A percentile compares a stretch with the other conserved stretches of the same genome.
phyloP scores from a whole-genome alignment of 1,140 invertebrate species.

The Habropoda laboriosa region DNA sequence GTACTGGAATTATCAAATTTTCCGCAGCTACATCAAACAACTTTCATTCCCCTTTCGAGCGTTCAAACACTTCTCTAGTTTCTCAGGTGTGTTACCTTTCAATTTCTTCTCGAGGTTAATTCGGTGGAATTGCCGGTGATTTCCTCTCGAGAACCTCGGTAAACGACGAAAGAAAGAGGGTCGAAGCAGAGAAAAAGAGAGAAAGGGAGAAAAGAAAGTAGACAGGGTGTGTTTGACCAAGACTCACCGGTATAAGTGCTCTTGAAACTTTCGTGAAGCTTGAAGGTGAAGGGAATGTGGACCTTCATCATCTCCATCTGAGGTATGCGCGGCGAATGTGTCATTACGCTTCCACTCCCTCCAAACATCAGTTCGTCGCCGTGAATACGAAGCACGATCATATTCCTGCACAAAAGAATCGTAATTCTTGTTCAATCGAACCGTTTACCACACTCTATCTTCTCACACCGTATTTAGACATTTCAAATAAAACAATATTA shows the following conservation, averaged over 20 bases:
- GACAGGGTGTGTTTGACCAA: neutral
- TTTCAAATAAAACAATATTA: neutral
- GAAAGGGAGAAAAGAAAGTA: neutral
- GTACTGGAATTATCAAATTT: too few species aligned
- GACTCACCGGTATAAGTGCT: constrained; percentile 80
- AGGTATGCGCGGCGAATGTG: constrained; percentile 85
- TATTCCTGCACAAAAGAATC: constrained; percentile 83
- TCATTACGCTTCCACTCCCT: constrained; percentile 81
- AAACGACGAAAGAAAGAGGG: neutral
- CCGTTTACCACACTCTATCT: too few species aligned
- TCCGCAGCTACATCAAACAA: too few species aligned
- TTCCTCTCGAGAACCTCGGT: neutral
- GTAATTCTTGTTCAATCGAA: neutral
- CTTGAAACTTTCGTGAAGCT: constrained; percentile 85
- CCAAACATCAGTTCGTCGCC: constrained; percentile 87
- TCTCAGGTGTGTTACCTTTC: too few species aligned
- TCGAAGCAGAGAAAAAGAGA: too few species aligned
- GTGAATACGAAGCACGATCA: constrained; percentile 87
- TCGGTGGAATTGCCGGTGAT: too few species aligned
- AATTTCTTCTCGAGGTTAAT: too few species aligned
- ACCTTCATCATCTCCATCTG: constrained; percentile 91
- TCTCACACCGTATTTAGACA: too few species aligned
- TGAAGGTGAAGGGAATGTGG: constrained; percentile 90
- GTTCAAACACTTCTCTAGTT: neutral
- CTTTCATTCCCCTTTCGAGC: too few species aligned